Evolutionary conservation across 2,113 vertebrate species (phyloP), one percentile per base, ranked within the genome.

Genomic region (Oryzias woworae): DNA sequence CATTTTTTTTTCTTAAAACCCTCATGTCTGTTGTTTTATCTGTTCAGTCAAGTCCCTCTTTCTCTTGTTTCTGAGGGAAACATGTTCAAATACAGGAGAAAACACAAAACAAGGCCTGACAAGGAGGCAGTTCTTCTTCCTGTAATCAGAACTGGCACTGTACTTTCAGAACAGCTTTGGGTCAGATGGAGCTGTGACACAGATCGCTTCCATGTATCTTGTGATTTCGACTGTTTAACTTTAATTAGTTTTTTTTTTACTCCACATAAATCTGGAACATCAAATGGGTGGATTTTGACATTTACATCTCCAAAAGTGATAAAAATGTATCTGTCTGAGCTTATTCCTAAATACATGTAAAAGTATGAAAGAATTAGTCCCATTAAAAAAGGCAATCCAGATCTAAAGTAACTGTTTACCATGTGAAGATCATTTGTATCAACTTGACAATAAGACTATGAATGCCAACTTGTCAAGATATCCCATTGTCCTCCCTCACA

Each of bases 71-170:
- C 56, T 66, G 6, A 57, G 56, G 64, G 61, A 65, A 71, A 80
- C 65, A 71, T 43, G 59, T 73, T 72, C 52, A 62, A 45, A 62
- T 59, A 52, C 31, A 42, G 26, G 53, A 67, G 20, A 63, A 42
- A 63, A 18, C 17, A 8, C n/a, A 47, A 20, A 47, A 48, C 47
- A 4, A 7, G 3, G 8, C 7, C 18, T 10, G 7, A 17, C n/a
- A 8, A 6, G 3, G n/a, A 18, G 8, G 8, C 12, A 48, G 20
- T 12, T 48, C n/a, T 12, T 48, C 18, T 12, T 18, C 61, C 26
- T 79, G 68, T 81, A 80, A 79, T 84, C 76, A 82, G 66, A 75
- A 66, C 68, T 75, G 73, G 60, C 69, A 42, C 50, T 6, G 1
- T 4, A 1, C 26, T 28, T 28, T 28, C 26, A 36, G 36, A 36